Conservation (phyloP, 2,888 invertebrate species). For the Trachelus stipa region DNA sequence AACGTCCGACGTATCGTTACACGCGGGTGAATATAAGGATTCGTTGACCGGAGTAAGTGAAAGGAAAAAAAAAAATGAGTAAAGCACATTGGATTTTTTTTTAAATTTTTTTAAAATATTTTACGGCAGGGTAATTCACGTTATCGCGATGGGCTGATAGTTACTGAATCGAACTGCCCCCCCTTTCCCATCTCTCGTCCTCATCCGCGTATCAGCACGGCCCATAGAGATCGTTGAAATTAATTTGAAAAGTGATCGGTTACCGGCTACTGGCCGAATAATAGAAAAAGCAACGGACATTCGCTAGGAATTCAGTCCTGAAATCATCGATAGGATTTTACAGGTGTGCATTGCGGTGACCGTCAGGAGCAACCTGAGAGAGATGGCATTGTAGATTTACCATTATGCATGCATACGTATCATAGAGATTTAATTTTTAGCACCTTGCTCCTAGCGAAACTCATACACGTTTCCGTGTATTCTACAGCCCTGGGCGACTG, state of each 20-base stretch:
- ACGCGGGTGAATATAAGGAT: background rate
- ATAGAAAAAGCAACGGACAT: background rate
- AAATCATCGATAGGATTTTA: background rate
- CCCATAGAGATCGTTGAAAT: background rate
- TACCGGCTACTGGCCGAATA: background rate
- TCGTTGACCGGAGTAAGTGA: too few species aligned
- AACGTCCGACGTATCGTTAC: background rate
- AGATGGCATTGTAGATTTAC: background rate
- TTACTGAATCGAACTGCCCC: background rate
- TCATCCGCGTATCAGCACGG: background rate
- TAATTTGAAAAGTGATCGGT: background rate
- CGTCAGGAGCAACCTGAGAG: background rate
- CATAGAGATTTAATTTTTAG: background rate
- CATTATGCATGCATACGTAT: background rate
- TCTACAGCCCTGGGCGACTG: background rate
- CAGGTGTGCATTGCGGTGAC: background rate
- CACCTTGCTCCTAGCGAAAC: background rate
- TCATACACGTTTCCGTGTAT: background rate
- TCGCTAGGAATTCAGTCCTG: background rate
- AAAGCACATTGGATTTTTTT: background rate
- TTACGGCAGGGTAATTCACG: background rate
- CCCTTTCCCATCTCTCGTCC: too few species aligned
- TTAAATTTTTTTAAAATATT: background rate
- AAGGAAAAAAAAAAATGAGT: background rate
- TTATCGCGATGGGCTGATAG: background rate